phyloP scores from a whole-genome alignment of 1,140 invertebrate genomes.

The Pseudoatta argentina region DNA sequence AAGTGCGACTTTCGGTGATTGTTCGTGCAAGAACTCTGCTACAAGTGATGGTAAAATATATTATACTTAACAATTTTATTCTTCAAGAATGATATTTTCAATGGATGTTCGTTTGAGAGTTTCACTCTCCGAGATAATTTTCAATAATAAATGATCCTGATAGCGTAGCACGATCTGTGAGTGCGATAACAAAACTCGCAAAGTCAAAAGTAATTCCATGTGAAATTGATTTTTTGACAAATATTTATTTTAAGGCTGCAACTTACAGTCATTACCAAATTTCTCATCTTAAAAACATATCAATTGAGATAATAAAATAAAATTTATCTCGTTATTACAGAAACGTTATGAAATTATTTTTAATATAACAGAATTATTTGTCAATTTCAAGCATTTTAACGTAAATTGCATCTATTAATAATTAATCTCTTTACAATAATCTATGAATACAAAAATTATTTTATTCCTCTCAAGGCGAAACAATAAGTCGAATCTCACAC shows the following conservation, averaged over 20 bases:
- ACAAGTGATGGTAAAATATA: constrained; percentile 10
- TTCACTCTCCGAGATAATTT: constrained; percentile 23
- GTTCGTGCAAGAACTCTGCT: background rate
- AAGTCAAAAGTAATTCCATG: background rate
- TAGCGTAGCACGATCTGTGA: background rate
- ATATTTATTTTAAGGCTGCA: background rate
- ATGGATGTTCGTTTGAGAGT: constrained; percentile 6
- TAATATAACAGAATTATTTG: background rate
- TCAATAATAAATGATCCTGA: constrained; percentile 49
- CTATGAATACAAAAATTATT: background rate
- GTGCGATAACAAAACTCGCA: constrained; percentile 24
- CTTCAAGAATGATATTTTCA: constrained; percentile 17
- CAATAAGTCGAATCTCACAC: background rate
- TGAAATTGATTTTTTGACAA: background rate
- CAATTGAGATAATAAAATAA: background rate
- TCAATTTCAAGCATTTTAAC: background rate
- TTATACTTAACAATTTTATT: constrained; percentile 37
- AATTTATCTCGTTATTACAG: background rate
- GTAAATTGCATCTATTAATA: background rate
- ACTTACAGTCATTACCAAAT: background rate
- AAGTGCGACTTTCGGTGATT: constrained; percentile 37
- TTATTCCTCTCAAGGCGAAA: background rate
- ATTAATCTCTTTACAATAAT: background rate
- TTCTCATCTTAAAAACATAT: background rate
- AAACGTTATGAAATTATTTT: background rate